Percentiles rank a stretch among this genome's conserved stretches.
Evolutionary conservation across 2,888 invertebrate genomes (phyloP).

Genomic region (Callosobruchus maculatus): DNA sequence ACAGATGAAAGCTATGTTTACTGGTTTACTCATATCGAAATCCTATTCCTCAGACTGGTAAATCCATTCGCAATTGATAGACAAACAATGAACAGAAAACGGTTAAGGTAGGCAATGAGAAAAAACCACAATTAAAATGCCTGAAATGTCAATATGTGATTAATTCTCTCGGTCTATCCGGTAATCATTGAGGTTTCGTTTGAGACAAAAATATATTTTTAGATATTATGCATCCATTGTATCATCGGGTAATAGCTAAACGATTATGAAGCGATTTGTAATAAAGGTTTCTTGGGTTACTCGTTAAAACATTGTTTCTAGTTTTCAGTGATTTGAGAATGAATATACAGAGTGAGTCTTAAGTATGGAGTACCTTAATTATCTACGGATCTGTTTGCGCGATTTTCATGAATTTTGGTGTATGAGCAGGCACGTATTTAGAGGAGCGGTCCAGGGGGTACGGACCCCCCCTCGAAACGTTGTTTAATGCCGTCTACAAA

Average conservation of each 20-base stretch:
- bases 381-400: no score
- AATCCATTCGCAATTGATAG: neutral
- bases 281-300: neutral
- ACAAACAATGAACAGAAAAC: neutral
- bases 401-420: no score
- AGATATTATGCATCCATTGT: constrained; percentile 12
- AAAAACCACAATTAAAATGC: neutral
- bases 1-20: no score
- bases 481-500: no score
- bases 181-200: neutral
- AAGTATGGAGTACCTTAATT: no score
- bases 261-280: neutral
- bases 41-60: neutral
- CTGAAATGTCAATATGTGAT: neutral
- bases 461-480: no score
- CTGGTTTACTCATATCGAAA: no score
- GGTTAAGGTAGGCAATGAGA: neutral
- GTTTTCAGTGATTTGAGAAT: neutral
- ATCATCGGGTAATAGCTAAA: constrained; percentile 4
- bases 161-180: neutral
- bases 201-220: constrained; percentile 10
- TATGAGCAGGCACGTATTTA: no score
- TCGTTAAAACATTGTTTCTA: neutral
- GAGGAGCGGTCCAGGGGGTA: no score
- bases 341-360: no score